A percentile compares a stretch with the other conserved stretches of the same genome.
Conservation (phyloP, 1,140 invertebrate genomes). For the Nephila pilipes region DNA sequence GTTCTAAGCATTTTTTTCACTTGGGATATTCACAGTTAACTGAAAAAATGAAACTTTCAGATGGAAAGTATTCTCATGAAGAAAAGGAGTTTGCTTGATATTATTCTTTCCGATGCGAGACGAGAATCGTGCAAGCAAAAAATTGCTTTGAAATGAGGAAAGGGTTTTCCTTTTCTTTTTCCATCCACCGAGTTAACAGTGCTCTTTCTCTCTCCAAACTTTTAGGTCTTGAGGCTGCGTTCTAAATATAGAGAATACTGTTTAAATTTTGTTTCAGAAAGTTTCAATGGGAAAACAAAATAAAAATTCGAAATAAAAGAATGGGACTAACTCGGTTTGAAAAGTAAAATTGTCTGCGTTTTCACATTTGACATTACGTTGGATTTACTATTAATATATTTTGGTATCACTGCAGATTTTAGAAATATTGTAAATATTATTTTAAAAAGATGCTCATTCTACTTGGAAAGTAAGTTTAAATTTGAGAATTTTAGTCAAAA, state of each 20-base stretch:
- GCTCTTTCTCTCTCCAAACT: background rate
- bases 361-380: too few relatives aligned
- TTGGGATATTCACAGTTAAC: background rate
- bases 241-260: slow-evolving; percentile 22
- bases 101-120: slow-evolving; percentile 13
- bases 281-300: background rate
- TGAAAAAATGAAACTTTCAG: background rate
- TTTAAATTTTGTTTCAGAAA: background rate
- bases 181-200: background rate
- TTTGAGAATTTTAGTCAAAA: too few relatives aligned
- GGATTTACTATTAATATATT: too few relatives aligned
- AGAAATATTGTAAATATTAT: too few relatives aligned
- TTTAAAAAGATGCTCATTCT: too few relatives aligned
- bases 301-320: too few relatives aligned
- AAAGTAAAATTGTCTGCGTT: too few relatives aligned
- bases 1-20: background rate
- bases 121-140: slow-evolving; percentile 1
- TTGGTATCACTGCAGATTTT: too few relatives aligned
- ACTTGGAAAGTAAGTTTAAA: too few relatives aligned
- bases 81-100: background rate
- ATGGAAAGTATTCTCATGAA: background rate
- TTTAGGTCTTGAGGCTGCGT: background rate
- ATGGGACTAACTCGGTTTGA: too few relatives aligned
- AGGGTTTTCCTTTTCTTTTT: background rate
- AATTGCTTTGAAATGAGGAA: slow-evolving; percentile 35